Conservation (phyloP, 2,113 vertebrate species). For the Prietella phreatophila region DNA sequence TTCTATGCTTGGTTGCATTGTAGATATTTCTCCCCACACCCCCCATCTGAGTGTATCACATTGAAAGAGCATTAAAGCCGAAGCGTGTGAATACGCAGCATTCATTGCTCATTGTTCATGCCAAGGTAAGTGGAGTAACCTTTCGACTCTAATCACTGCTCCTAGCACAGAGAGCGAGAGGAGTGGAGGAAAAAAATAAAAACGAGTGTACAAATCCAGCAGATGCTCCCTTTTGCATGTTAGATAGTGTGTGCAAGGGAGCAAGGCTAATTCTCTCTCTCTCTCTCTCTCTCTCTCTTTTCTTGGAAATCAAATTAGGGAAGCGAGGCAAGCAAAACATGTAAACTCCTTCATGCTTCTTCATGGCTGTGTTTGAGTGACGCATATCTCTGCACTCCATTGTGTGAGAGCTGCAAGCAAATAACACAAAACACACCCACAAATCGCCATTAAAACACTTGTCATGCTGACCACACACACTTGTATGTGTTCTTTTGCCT, state of each 20-base stretch:
- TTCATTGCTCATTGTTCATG: slow-evolving; percentile 74
- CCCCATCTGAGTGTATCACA: slow-evolving; percentile 58
- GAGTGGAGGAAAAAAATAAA: slow-evolving; percentile 57
- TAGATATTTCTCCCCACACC: slow-evolving; percentile 51
- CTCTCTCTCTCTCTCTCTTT: slow-evolving; percentile 18
- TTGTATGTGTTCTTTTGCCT: background rate
- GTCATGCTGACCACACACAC: background rate
- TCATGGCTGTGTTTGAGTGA: slow-evolving; percentile 39
- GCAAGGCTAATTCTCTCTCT: slow-evolving; percentile 49
- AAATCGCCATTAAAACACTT: background rate
- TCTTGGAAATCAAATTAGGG: slow-evolving; percentile 50
- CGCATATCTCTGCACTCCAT: slow-evolving; percentile 30
- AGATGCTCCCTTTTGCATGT: slow-evolving; percentile 54
- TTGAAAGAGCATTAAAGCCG: slow-evolving; percentile 74
- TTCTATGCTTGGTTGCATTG: slow-evolving; percentile 53
- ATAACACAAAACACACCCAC: slow-evolving; percentile 29
- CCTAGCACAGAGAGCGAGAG: slow-evolving; percentile 51
- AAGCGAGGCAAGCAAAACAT: slow-evolving; percentile 41
- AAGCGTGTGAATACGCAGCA: slow-evolving; percentile 71
- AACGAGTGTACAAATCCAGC: slow-evolving; percentile 69
- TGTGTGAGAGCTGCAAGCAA: slow-evolving; percentile 56
- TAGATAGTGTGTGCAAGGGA: slow-evolving; percentile 45
- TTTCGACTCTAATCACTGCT: slow-evolving; percentile 75
- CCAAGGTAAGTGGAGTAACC: slow-evolving; percentile 76
- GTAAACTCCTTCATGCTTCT: slow-evolving; percentile 44